phyloP scores from a whole-genome alignment of 2,797 vertebrate genomes.

The Chelmon rostratus region DNA sequence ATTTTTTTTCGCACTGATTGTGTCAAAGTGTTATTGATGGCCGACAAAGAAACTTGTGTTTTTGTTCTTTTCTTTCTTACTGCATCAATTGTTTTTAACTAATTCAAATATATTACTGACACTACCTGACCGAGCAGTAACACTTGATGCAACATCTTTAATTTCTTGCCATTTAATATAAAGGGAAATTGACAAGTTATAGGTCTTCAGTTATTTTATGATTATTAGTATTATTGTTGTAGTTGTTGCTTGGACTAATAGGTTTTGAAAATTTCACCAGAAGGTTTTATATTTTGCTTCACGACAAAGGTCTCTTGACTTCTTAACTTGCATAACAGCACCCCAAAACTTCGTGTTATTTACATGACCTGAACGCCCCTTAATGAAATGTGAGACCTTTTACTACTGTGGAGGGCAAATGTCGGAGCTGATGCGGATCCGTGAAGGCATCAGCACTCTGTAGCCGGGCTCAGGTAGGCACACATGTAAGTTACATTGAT shows the following conservation, averaged over 20 bases:
- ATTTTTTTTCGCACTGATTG: neutral
- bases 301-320: neutral
- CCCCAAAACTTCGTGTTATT: neutral
- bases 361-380: neutral
- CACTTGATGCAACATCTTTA: neutral
- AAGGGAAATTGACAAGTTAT: too few species aligned
- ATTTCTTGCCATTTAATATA: neutral
- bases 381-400: neutral
- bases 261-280: neutral
- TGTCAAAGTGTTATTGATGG: too few species aligned
- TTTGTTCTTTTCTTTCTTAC: too few species aligned
- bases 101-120: neutral
- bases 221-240: too few species aligned
- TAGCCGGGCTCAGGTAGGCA: neutral
- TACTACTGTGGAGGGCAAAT: rapidly evolving
- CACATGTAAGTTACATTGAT: neutral
- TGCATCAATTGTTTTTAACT: too few species aligned
- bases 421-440: neutral
- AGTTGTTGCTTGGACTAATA: too few species aligned
- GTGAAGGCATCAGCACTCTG: conserved; percentile 37
- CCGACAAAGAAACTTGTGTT: too few species aligned
- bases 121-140: neutral
- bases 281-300: too few species aligned
- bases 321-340: neutral
- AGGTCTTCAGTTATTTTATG: too few species aligned